Conservation (phyloP, 1,140 invertebrate species). For the Drosophila sp. region DNA sequence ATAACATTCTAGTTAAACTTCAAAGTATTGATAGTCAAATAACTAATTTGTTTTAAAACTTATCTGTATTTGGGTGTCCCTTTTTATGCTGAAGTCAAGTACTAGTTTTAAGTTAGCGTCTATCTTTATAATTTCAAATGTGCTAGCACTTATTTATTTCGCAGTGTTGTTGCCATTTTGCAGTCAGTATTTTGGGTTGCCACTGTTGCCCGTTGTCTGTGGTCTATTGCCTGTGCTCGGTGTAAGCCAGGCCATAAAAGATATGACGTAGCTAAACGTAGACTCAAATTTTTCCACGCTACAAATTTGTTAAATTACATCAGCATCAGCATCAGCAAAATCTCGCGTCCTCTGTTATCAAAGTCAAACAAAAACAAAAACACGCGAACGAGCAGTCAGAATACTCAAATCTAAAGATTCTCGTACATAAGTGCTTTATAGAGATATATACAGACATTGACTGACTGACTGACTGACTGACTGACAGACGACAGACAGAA, state of each 20-base stretch:
- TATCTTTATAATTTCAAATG: no score
- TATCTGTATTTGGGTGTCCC: no score
- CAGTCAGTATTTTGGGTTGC: not conserved
- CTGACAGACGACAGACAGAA: conserved; percentile 13
- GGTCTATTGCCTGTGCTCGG: not conserved
- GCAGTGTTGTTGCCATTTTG: not conserved
- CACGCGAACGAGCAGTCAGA: conserved; percentile 16
- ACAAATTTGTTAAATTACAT: conserved; percentile 70
- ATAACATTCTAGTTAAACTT: no score
- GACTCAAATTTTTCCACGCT: conserved; percentile 74
- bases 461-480: conserved; percentile 3
- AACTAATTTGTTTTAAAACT: no score
- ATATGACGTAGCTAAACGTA: conserved; percentile 52
- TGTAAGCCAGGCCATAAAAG: conserved; percentile 52
- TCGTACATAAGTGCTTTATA: conserved; percentile 6
- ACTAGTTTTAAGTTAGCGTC: not conserved
- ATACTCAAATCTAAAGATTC: conserved; percentile 1
- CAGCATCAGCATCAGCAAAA: conserved; percentile 55
- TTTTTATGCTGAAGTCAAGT: not conserved
- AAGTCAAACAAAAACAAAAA: conserved; percentile 66
- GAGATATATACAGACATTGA: conserved; percentile 1
- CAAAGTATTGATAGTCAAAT: no score
- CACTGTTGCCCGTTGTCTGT: not conserved
- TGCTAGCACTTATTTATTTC: not conserved
- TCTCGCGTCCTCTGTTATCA: conserved; percentile 62